These are phyloP conservation scores for Globicephala melas DNA, from an alignment of 2,113 vertebrate species.

Conservation along the genomic window DNA sequence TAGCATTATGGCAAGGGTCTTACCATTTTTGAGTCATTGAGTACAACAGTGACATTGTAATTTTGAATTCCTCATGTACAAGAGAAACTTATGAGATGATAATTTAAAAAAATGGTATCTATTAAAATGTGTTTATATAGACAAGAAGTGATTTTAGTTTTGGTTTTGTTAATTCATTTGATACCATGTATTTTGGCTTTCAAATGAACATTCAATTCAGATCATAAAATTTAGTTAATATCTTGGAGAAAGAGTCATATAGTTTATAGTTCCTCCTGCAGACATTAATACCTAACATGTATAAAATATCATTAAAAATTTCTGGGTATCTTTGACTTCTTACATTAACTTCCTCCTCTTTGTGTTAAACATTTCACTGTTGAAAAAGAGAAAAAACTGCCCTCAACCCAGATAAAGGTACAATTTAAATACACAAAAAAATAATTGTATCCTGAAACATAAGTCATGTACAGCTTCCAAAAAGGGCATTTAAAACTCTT, in stretches of 20 bases:
- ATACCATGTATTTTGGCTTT: background rate
- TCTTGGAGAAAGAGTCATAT: background rate
- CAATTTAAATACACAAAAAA: background rate
- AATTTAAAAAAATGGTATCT: background rate
- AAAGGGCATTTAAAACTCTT: background rate
- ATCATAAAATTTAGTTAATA: background rate
- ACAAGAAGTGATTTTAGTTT: background rate
- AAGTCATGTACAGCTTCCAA: background rate
- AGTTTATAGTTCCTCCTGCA: background rate
- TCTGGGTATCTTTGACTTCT: background rate
- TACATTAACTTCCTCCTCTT: background rate
- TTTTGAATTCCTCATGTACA: background rate
- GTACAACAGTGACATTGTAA: background rate
- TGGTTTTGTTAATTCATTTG: conserved; percentile 21
- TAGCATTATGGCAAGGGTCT: background rate
- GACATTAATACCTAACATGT: background rate
- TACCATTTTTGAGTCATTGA: background rate
- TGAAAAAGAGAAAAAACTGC: background rate
- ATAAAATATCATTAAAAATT: background rate
- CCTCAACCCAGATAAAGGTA: background rate
- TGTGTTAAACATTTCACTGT: background rate
- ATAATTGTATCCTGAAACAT: background rate
- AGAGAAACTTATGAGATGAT: background rate
- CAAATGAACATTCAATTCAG: background rate
- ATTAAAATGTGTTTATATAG: background rate